Evolutionary conservation across 2,888 invertebrate species (phyloP).

Genomic region (Sisyra terminalis): DNA sequence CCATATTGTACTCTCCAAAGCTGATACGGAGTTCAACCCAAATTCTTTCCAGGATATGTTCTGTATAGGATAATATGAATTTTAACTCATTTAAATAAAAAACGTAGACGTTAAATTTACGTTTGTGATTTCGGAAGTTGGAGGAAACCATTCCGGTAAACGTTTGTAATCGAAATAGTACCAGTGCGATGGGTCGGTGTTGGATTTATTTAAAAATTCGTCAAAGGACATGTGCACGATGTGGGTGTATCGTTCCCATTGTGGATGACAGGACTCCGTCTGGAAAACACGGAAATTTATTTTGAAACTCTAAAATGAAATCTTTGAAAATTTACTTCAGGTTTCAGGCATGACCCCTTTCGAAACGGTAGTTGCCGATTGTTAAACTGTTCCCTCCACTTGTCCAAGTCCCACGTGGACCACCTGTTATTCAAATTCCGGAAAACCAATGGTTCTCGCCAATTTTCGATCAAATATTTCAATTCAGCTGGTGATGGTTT

Average conservation of each 20-base stretch:
- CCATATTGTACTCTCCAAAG: conserved; percentile 68
- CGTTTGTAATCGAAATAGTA: conserved; percentile 78
- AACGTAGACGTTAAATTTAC: conserved; percentile 30
- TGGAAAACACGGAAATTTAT: neutral
- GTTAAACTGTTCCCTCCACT: conserved; percentile 40
- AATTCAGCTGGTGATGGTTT: conserved; percentile 9
- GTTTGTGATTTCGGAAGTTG: conserved; percentile 37
- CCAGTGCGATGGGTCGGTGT: conserved; percentile 36
- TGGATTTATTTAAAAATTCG: conserved; percentile 35
- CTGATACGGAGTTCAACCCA: conserved; percentile 51
- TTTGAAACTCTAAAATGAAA: no score
- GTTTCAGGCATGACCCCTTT: conserved; percentile 26
- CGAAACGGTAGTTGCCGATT: conserved; percentile 40
- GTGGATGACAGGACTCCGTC: conserved; percentile 33
- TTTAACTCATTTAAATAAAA: no score
- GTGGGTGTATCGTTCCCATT: conserved; percentile 65
- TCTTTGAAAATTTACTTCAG: neutral
- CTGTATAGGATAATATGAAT: conserved; percentile 21
- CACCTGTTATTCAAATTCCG: conserved; percentile 35
- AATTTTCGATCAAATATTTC: conserved; percentile 14
- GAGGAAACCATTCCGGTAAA: conserved; percentile 48
- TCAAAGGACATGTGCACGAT: conserved; percentile 38
- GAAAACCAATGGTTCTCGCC: conserved; percentile 34
- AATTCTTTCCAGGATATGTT: conserved; percentile 46
- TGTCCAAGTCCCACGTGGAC: conserved; percentile 40